Conservation (phyloP, 1,140 invertebrate genomes). For the Megathymus violae region DNA sequence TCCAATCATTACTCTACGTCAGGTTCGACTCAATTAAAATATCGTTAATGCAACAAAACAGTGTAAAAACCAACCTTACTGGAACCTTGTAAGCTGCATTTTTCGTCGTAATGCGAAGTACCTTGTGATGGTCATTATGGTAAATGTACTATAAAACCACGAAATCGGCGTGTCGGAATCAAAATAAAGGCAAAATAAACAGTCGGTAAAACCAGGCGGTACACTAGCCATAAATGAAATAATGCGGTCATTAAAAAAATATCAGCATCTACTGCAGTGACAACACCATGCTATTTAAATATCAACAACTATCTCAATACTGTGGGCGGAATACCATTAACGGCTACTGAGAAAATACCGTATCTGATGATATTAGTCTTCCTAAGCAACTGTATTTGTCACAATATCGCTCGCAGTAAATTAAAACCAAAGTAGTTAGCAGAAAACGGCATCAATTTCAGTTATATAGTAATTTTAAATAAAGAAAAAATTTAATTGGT, state of each 20-base stretch:
- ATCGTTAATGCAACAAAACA: slow-evolving; percentile 76
- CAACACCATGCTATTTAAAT: slow-evolving; percentile 27
- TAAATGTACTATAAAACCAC: slow-evolving; percentile 81
- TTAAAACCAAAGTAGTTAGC: slow-evolving; percentile 28
- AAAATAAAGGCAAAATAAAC: slow-evolving; percentile 82
- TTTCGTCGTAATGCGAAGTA: slow-evolving; percentile 48
- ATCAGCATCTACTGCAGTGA: slow-evolving; percentile 42
- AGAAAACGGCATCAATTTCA: slow-evolving; percentile 6
- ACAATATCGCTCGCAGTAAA: slow-evolving; percentile 28
- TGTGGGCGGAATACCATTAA: slow-evolving; percentile 28
- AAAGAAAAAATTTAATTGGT: no score
- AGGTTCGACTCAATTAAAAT: slow-evolving; percentile 83
- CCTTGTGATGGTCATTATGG: slow-evolving; percentile 80
- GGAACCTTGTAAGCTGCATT: slow-evolving; percentile 45
- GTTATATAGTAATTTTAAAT: no score
- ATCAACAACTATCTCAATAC: slow-evolving; percentile 16
- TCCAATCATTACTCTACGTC: slow-evolving; percentile 83
- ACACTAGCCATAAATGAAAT: slow-evolving; percentile 64
- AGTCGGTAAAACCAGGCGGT: slow-evolving; percentile 64
- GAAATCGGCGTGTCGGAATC: slow-evolving; percentile 80
- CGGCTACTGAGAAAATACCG: slow-evolving; percentile 23
- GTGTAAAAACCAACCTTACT: slow-evolving; percentile 64
- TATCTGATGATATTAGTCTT: slow-evolving; percentile 35
- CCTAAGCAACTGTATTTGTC: slow-evolving; percentile 35
- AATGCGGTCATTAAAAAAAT: slow-evolving; percentile 64